Conservation (phyloP, 2,113 vertebrate species). For the Cyprinodon variegatus region DNA sequence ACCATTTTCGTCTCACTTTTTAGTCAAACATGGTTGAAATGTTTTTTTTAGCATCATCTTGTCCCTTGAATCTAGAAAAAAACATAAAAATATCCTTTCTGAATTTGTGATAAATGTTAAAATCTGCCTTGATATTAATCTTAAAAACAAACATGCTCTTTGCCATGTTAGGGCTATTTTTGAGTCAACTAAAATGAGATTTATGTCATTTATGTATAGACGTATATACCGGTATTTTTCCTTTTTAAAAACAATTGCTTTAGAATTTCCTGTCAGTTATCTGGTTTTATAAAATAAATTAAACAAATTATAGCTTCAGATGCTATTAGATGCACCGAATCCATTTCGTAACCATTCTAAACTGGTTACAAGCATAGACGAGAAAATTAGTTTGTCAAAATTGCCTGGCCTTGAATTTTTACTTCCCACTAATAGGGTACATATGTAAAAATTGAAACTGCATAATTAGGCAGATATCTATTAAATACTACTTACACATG, state of each 20-base stretch:
- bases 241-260: not conserved
- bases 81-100: too few species aligned
- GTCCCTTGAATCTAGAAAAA: too few species aligned
- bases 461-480: not conserved
- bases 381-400: not conserved
- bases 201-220: too few species aligned
- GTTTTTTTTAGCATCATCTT: too few species aligned
- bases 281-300: not conserved
- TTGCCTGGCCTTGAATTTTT: not conserved
- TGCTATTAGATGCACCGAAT: accelerated
- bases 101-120: not conserved
- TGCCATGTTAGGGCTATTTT: too few species aligned
- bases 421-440: not conserved
- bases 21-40: too few species aligned
- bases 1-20: too few species aligned
- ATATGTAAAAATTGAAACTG: not conserved
- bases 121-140: not conserved
- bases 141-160: not conserved
- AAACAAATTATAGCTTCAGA: not conserved
- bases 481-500: not conserved
- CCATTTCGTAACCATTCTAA: not conserved
- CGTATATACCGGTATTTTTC: too few species aligned
- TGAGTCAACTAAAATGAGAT: too few species aligned
- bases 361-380: not conserved
- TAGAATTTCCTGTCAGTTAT: not conserved